Conservation (phyloP, 2,888 invertebrate species). For the Tromatobia lineatoria region DNA sequence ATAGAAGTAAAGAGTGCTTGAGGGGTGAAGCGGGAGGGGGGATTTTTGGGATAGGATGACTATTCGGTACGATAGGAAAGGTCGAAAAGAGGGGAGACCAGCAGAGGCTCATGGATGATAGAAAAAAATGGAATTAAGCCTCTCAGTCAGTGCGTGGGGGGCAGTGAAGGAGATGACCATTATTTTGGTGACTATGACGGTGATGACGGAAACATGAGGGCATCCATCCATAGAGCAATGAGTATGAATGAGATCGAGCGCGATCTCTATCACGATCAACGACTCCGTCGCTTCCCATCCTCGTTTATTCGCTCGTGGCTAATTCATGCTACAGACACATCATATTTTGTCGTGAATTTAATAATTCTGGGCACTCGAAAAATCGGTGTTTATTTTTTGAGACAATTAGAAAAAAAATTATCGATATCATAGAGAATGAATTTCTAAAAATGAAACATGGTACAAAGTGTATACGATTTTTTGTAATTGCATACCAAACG, state of each 20-base stretch:
- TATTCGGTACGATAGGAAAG: conserved; percentile 8
- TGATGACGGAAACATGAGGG: conserved; percentile 28
- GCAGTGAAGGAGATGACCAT: conserved; percentile 46
- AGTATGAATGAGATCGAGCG: conserved; percentile 13
- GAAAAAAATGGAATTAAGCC: conserved; percentile 42
- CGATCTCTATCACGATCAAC: conserved; percentile 37
- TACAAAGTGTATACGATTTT: no score
- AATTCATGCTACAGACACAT: conserved; percentile 40
- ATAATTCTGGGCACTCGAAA: no score
- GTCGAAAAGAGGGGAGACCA: conserved; percentile 15
- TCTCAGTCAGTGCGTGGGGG: conserved; percentile 6
- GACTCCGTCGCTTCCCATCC: conserved; percentile 16
- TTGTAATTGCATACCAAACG: no score
- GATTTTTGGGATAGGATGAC: conserved; percentile 27
- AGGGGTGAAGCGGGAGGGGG: neutral
- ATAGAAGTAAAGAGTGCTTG: conserved; percentile 43
- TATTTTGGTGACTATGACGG: conserved; percentile 52
- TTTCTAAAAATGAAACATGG: no score
- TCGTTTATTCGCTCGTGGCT: conserved; percentile 42
- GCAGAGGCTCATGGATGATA: conserved; percentile 21
- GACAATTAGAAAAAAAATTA: no score
- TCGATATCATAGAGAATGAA: no score
- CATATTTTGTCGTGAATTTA: neutral
- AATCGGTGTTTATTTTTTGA: no score
- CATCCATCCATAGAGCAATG: conserved; percentile 44